Base-by-base conservation (phyloP, 2,888 invertebrate species). In the Hemicrepidius hirtus region DNA sequence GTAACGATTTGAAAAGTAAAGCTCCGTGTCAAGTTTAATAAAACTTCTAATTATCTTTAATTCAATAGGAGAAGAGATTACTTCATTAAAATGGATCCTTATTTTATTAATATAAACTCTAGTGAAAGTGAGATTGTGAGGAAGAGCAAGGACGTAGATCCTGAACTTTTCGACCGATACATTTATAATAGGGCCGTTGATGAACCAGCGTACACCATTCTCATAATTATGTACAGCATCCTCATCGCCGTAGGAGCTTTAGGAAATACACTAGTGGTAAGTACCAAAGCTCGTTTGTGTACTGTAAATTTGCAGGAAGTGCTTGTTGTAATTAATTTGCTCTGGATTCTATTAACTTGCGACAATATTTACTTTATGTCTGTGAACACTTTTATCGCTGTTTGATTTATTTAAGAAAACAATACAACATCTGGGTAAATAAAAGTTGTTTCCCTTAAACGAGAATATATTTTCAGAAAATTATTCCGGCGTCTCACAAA, bases 221-320 rank as follows among this genome's bases (percentile, higher is more conserved):
- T 95, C 9, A 91, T 94, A 59, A 87, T 90, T 0, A 89, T 92
- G 81, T 95, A 95, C 87, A 89, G 91, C 20, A 88, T 93, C 73
- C 88, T 97, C 80, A 96, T 96, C 72, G 86, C 93, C 12, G 91
- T 95, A 65, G 97, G 97, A 41, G 92, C 95, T 1, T 88, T 94
- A 65, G 97, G 97, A 53, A 97, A 97, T 86, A 92, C 92, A 9
- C 88, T 97, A 55, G 97, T 97, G 79, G 96, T 97, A 80, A 85
- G 86, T 85, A 55, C 1, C 10, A 35, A 12, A 3, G 37, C 2
- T 18, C 16, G 7, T 13, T n/a, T 57, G n/a, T 53, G 18, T 12
- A 10, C n/a, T 12, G 24, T 55, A 35, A 55, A 32, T 55, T 18
- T 20, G 13, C 12, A 50, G 35, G 32, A 55, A 55, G 35, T 3